A percentile compares a stretch with the other conserved stretches of the same genome.
Conservation (phyloP, 1,140 invertebrate genomes). For the Neodiprion pinetum region DNA sequence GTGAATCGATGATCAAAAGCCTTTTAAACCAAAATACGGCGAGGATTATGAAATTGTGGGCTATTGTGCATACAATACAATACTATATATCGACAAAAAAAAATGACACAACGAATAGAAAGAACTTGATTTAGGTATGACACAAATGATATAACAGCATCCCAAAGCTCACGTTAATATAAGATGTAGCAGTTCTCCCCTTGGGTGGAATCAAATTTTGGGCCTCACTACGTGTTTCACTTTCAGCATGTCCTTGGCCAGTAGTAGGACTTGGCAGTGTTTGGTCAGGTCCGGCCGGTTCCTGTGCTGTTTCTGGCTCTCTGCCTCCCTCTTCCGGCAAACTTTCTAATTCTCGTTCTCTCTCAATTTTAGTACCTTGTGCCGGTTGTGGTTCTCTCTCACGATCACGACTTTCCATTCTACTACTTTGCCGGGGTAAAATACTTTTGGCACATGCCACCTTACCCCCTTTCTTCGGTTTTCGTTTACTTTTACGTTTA, state of each 20-base stretch:
- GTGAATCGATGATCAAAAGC: no score
- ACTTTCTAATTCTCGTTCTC: slow-evolving; percentile 52
- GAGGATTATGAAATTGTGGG: no score
- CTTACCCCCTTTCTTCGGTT: slow-evolving; percentile 50
- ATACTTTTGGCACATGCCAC: slow-evolving; percentile 46
- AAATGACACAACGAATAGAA: not conserved
- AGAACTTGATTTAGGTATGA: not conserved
- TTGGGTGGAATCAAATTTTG: slow-evolving; percentile 60
- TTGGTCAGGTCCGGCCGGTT: slow-evolving; percentile 68
- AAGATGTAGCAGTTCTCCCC: slow-evolving; percentile 67
- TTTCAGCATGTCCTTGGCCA: slow-evolving; percentile 52
- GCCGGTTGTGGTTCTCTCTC: slow-evolving; percentile 44
- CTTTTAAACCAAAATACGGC: no score
- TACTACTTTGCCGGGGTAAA: slow-evolving; percentile 51
- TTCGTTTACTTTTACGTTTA: slow-evolving; percentile 61
- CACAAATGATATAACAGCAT: not conserved
- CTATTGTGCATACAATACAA: no score
- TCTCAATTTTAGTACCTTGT: slow-evolving; percentile 52
- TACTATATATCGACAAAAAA: slow-evolving; percentile 19
- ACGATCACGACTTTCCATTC: slow-evolving; percentile 48
- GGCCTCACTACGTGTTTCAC: slow-evolving; percentile 50
- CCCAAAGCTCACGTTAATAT: slow-evolving; percentile 62
- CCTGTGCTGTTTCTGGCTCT: slow-evolving; percentile 65
- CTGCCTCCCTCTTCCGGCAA: slow-evolving; percentile 54
- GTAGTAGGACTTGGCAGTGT: slow-evolving; percentile 63